Evolutionary conservation across 2,797 vertebrate genomes (phyloP).

Genomic region (Acanthis flammea): DNA sequence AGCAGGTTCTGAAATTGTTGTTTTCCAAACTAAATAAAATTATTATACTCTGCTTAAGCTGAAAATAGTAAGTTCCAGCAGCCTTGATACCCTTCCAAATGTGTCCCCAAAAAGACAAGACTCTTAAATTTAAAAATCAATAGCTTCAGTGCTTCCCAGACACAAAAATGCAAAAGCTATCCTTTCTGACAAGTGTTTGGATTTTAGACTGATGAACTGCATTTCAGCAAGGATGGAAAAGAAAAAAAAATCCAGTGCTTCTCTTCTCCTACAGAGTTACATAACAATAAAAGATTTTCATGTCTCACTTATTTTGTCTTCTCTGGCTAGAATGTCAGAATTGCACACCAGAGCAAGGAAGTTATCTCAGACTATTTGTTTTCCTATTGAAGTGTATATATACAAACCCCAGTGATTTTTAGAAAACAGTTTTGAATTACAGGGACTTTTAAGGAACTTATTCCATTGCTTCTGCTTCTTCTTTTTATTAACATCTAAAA

Average conservation of each 20-base stretch:
- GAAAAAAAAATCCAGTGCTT: not conserved
- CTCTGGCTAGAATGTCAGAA: not conserved
- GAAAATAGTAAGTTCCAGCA: not conserved
- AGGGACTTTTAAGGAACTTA: accelerated
- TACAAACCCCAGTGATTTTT: not conserved
- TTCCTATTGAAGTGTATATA: not conserved
- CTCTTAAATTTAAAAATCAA: constrained; percentile 59
- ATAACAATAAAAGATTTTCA: constrained; percentile 19
- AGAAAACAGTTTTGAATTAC: not conserved
- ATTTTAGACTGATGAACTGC: constrained; percentile 44
- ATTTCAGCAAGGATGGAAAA: not conserved
- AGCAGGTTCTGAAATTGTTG: not conserved
- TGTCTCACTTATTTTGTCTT: not conserved
- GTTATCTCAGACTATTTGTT: not conserved
- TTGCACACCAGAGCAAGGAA: not conserved
- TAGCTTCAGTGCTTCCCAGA: constrained; percentile 23
- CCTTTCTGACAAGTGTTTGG: constrained; percentile 27
- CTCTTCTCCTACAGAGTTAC: not conserved
- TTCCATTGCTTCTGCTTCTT: not conserved
- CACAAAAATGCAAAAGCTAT: constrained; percentile 10
- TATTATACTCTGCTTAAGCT: not conserved
- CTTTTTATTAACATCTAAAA: not conserved
- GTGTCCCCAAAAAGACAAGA: not conserved
- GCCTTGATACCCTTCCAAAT: not conserved
- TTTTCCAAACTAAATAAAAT: not conserved